phyloP scores from a whole-genome alignment of 37 sponge, comb jelly and placozoan species.

The Halichondria panicea region DNA sequence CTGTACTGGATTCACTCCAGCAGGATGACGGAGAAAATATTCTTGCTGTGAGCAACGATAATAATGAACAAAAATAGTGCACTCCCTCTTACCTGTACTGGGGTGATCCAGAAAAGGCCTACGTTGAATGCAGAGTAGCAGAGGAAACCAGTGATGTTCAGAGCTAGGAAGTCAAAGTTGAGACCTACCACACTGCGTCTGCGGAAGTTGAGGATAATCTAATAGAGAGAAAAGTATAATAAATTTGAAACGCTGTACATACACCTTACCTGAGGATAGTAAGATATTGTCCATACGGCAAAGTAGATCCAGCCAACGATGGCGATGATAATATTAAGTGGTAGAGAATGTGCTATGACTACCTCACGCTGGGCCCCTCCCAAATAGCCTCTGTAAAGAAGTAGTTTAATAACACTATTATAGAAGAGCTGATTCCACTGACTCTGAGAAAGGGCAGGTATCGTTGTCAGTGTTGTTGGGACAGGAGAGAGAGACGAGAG shows the following conservation, averaged over 20 bases:
- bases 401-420: no score
- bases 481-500: neutral
- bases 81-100: conserved; percentile 69
- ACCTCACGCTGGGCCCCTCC: conserved; percentile 30
- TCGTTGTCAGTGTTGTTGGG: neutral
- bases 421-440: neutral
- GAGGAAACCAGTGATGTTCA: conserved; percentile 83
- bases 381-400: conserved; percentile 23
- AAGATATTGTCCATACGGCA: conserved; percentile 90
- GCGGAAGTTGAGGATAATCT: conserved; percentile 71
- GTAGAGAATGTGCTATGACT: conserved; percentile 59
- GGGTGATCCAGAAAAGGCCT: conserved; percentile 78
- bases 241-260: neutral
- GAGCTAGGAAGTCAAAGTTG: conserved; percentile 93
- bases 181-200: conserved; percentile 88
- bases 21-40: conserved; percentile 76
- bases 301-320: conserved; percentile 95
- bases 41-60: conserved; percentile 19
- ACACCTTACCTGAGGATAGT: conserved; percentile 96
- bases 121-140: conserved; percentile 83
- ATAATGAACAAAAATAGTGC: neutral
- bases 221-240: neutral
- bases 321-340: conserved; percentile 61
- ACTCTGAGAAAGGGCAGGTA: conserved; percentile 1
- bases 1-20: conserved; percentile 90